Percentiles rank a stretch among this genome's conserved stretches.
Evolutionary conservation across 2,113 vertebrate species (phyloP).

Genomic region (Cygnus buccinator): DNA sequence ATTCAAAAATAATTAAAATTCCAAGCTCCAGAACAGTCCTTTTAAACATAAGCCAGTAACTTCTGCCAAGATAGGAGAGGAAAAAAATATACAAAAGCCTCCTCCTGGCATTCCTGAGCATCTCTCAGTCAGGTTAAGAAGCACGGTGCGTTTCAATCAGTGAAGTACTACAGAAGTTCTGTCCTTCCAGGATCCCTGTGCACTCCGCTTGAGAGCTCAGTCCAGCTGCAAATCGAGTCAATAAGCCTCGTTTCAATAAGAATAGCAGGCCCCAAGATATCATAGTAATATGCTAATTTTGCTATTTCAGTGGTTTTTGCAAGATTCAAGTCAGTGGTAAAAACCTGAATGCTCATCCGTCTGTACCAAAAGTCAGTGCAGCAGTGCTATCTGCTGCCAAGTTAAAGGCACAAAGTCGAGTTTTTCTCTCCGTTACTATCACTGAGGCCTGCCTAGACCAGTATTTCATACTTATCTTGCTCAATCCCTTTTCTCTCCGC

Average conservation of each 20-base stretch:
- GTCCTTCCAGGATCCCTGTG: neutral
- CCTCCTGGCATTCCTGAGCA: neutral
- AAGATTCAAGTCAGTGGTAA: neutral
- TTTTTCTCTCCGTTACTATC: neutral
- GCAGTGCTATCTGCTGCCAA: neutral
- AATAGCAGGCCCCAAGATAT: neutral
- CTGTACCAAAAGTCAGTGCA: neutral
- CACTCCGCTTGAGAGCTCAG: neutral
- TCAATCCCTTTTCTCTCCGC: neutral
- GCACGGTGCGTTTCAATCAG: neutral
- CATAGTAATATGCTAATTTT: neutral
- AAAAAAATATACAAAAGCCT: neutral
- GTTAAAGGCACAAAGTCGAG: neutral
- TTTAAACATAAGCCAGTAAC: slow-evolving; percentile 8
- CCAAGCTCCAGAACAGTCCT: neutral
- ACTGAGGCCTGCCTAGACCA: neutral
- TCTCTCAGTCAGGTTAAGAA: neutral
- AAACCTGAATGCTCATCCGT: neutral
- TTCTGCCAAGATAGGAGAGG: neutral
- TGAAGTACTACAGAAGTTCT: neutral
- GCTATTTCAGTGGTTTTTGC: neutral
- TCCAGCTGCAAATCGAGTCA: neutral
- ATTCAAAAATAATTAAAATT: slow-evolving; percentile 32
- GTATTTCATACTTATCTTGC: neutral
- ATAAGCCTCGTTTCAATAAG: neutral